Base-by-base conservation (phyloP, 2,113 vertebrate genomes). In the Micronycteris hirsuta region DNA sequence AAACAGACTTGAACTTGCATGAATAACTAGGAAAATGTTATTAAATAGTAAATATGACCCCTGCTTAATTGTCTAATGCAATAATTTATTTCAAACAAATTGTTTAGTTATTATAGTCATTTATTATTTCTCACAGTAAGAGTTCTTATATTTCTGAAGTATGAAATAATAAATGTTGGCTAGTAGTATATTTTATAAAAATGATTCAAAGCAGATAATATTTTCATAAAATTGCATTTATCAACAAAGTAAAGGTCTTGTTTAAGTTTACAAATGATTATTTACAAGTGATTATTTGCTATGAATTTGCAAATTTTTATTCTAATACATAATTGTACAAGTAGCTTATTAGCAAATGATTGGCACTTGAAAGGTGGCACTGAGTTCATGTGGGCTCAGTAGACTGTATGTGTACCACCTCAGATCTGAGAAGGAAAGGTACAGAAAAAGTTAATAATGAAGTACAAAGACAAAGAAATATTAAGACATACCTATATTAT, bases 251-350 rank as follows among this genome's bases (percentile, higher is more conserved):
- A 70, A 38, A 68, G 3, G 4, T 93, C 52, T 95, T 74, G 76
- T 41, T 96, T 96, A 87, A 54, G 41, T 70, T 88, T 87, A 93
- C 0, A 85, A 36, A 3, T 58, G 9, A 61, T 78, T 80, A 89
- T 43, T n/a, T n/a, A n/a, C n/a, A n/a, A n/a, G n/a, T n/a, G n/a
- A n/a, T 15, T 89, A 88, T 83, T 93, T 94, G 17, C 31, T 89
- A 58, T 89, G 7, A 85, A 86, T 76, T 78, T 93, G 38, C 13
- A 95, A 76, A 73, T 56, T 17, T 54, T 43, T 56, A 82, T 52
- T 93, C 13, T 41, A 96, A 93, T 74, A 24, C 83, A 82, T 89
- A 85, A 74, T 67, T 86, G 4, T 58, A 49, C 5, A 87, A 95
- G 63, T 58, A 92, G 1, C 58, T 94, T 94, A 86, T 89, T 67